A percentile compares a stretch with the other conserved stretches of the same genome.
Conservation (phyloP, 2,888 invertebrate genomes). For the Dorcus hopei region DNA sequence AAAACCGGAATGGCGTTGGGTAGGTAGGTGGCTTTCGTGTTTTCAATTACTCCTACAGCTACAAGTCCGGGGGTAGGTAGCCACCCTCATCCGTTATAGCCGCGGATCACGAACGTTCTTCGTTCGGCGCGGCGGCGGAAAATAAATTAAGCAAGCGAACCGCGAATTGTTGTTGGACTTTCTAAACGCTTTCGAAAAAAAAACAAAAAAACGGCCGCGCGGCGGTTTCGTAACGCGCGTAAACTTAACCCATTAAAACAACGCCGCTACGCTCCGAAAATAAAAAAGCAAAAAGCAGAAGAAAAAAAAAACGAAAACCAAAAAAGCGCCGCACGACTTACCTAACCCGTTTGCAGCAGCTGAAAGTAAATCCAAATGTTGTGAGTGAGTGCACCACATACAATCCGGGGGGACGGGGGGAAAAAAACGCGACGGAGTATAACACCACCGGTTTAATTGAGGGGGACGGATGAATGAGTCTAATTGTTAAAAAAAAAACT, state of each 20-base stretch:
- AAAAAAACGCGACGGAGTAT: background rate
- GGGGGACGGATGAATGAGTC: conserved; percentile 1
- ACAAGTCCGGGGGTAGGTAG: conserved; percentile 2
- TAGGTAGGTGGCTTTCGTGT: conserved; percentile 15
- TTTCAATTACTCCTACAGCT: conserved; percentile 9
- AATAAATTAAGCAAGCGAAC: background rate
- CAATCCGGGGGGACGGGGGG: background rate
- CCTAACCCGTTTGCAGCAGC: conserved; percentile 14
- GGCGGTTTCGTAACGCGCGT: conserved; percentile 4
- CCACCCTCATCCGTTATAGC: conserved; percentile 6
- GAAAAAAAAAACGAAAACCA: conserved; percentile 9
- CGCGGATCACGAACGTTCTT: conserved; percentile 6
- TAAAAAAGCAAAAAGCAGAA: conserved; percentile 1
- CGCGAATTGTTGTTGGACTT: background rate
- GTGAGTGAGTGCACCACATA: conserved; percentile 11
- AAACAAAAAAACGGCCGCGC: background rate
- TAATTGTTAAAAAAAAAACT: conserved; percentile 1
- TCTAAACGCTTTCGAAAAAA: too few species aligned
- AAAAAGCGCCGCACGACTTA: conserved; percentile 15
- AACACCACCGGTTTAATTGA: conserved; percentile 13
- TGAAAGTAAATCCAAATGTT: conserved; percentile 13
- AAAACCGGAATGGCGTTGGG: background rate
- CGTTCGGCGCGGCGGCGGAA: background rate
- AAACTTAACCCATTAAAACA: conserved; percentile 5
- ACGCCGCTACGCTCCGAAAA: background rate